These are phyloP conservation scores for Schizotus pectinicornis DNA, from an alignment of 2,888 invertebrate genomes.

Conservation along the genomic window DNA sequence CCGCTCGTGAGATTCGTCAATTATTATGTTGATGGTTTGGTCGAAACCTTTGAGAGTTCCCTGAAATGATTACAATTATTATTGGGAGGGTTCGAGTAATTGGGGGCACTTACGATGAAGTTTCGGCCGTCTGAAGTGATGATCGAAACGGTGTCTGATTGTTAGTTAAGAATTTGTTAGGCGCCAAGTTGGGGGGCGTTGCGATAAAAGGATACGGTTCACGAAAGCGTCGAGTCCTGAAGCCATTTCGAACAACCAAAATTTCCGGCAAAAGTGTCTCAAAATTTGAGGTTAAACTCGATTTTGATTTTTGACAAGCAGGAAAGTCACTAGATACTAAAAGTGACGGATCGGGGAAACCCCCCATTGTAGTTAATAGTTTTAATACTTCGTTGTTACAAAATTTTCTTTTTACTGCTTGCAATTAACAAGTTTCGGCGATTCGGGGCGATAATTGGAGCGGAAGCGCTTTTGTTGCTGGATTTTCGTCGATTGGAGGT, in stretches of 20 bases:
- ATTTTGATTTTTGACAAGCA: not conserved
- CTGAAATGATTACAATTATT: slow-evolving; percentile 59
- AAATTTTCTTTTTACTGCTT: no score
- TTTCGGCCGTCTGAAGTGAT: slow-evolving; percentile 96
- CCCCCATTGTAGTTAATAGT: no score
- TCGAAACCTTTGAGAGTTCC: slow-evolving; percentile 98
- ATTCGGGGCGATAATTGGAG: no score
- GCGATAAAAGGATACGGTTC: slow-evolving; percentile 72
- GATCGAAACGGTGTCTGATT: slow-evolving; percentile 83
- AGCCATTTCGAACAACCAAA: slow-evolving; percentile 65
- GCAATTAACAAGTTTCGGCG: no score
- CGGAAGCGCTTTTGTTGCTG: no score
- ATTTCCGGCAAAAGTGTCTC: not conserved
- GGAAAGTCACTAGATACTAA: no score
- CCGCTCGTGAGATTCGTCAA: slow-evolving; percentile 97
- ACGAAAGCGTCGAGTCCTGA: slow-evolving; percentile 86
- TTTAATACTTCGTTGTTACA: no score
- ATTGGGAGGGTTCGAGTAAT: not conserved
- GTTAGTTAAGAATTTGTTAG: slow-evolving; percentile 24
- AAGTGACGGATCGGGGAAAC: no score
- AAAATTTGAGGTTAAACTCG: slow-evolving; percentile 6
- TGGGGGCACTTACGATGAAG: slow-evolving; percentile 74
- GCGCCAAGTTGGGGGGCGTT: slow-evolving; percentile 16
- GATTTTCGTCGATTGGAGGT: no score
- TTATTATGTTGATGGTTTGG: slow-evolving; percentile 97